Base-by-base conservation (phyloP, 2,113 vertebrate species). In the Chlorodrepanis virens region DNA sequence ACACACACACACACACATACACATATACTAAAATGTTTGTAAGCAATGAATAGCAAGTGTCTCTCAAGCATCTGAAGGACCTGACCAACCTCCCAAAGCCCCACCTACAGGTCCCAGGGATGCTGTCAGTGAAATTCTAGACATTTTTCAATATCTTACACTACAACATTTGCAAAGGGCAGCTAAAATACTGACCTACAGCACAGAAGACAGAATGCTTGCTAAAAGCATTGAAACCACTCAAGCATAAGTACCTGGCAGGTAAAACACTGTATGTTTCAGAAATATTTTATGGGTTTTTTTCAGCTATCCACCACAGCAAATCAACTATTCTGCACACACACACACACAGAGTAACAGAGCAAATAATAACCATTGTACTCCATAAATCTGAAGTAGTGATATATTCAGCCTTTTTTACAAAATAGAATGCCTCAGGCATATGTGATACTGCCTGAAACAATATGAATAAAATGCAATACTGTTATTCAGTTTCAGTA, bases 271-370 rank as follows among this genome's bases (percentile, higher is more conserved):
- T 31, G 5, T 13, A 23, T 40, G 19, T 35, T 86, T 78, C 57
- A 78, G 59, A 88, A 76, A 8, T 50, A 70, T 53, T 69, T 74
- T 31, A 33, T 11, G 29, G 17, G 4, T 27, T 90, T n/a, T 44
- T 91, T 52, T 60, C 39, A 69, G 68, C 42, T 39, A 61, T 37
- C 42, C 47, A 72, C 35, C 12, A 47, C 0, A 63, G 25, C 18
- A 81, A 78, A 59, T 67, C 37, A 69, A 23, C 47, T 70, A 39
- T 12, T 7, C 35, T 3, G 0, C 8, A 70, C 8, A 59, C 1
- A 57, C 4, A 25, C 14, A 3, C 8, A 0, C 15, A 4, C 8
- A 0, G 74, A 71, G 54, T 17, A 60, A 79, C n/a, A 72, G 29
- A 35, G 17, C 15, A 92, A 79, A 59, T 71, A 87, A 37, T 22